Percentiles rank a stretch among this genome's conserved stretches.
Evolutionary conservation across 1,140 invertebrate genomes (phyloP).

Genomic region (Caenorhabditis brenneri): DNA sequence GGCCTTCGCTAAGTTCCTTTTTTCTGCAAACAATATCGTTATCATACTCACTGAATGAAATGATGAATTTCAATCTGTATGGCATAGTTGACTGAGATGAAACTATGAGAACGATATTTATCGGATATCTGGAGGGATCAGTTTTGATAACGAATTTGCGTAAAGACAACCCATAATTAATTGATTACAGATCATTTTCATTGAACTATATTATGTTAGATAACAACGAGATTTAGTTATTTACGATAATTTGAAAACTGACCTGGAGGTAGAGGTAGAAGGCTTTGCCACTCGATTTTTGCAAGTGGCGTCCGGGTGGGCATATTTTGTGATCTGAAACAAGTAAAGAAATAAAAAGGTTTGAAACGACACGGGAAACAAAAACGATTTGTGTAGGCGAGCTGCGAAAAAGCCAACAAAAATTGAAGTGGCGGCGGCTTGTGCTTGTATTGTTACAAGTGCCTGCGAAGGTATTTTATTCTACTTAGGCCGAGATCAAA

Average conservation of each 20-base stretch:
- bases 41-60: too few species aligned
- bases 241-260: background rate
- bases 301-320: background rate
- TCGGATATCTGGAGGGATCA: too few species aligned
- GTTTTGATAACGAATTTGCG: too few species aligned
- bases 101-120: too few species aligned
- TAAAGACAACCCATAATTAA: too few species aligned
- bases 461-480: background rate
- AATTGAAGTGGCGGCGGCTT: background rate
- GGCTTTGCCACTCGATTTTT: background rate
- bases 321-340: background rate
- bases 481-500: background rate
- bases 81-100: background rate
- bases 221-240: background rate
- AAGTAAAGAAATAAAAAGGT: background rate
- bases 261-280: conserved; percentile 20
- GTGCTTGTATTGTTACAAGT: conserved; percentile 1
- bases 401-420: conserved; percentile 26
- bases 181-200: too few species aligned
- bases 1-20: too few species aligned
- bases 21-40: too few species aligned
- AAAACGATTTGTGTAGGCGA: conserved; percentile 18
- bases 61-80: background rate
- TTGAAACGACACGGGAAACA: background rate
- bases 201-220: too few species aligned